Percentiles rank a stretch among this genome's conserved stretches.
phyloP scores from a whole-genome alignment of 2,113 vertebrate species.

The Amphiprion percula region DNA sequence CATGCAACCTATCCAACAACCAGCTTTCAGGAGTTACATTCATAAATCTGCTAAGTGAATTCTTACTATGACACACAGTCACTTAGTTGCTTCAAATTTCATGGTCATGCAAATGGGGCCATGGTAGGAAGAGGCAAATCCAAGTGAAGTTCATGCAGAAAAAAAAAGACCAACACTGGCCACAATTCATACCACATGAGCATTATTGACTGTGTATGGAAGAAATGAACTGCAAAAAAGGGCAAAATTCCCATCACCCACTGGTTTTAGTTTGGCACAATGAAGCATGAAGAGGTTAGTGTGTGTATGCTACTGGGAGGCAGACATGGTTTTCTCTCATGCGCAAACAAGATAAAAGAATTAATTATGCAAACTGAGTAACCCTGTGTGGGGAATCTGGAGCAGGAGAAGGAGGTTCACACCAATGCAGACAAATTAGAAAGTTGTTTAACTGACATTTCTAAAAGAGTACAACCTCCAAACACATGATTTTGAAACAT shows the following conservation, averaged over 20 bases:
- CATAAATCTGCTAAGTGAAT: too few relatives aligned
- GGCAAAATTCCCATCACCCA: slow-evolving; percentile 18
- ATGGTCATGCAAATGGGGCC: slow-evolving; percentile 17
- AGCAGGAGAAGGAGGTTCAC: slow-evolving; percentile 34
- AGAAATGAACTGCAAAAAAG: too few relatives aligned
- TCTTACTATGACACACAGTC: too few relatives aligned
- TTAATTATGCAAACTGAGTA: slow-evolving; percentile 46
- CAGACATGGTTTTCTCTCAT: slow-evolving; percentile 6
- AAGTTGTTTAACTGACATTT: too few relatives aligned
- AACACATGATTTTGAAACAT: not conserved
- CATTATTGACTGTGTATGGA: not conserved
- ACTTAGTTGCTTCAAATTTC: not conserved
- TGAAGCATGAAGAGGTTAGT: too few relatives aligned
- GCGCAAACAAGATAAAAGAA: slow-evolving; percentile 41
- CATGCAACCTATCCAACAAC: not conserved
- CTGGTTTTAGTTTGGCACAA: not conserved
- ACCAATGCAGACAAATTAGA: too few relatives aligned
- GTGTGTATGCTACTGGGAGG: not conserved
- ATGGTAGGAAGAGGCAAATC: slow-evolving; percentile 15
- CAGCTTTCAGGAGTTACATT: not conserved
- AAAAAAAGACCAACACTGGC: not conserved
- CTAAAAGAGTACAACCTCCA: too few relatives aligned
- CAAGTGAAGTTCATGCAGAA: slow-evolving; percentile 28
- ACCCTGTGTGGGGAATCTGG: slow-evolving; percentile 43
- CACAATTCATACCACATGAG: not conserved